Evolutionary conservation across 2,113 vertebrate species (phyloP), one percentile per base, ranked within the genome.

Genomic region (Amphiprion ocellaris): DNA sequence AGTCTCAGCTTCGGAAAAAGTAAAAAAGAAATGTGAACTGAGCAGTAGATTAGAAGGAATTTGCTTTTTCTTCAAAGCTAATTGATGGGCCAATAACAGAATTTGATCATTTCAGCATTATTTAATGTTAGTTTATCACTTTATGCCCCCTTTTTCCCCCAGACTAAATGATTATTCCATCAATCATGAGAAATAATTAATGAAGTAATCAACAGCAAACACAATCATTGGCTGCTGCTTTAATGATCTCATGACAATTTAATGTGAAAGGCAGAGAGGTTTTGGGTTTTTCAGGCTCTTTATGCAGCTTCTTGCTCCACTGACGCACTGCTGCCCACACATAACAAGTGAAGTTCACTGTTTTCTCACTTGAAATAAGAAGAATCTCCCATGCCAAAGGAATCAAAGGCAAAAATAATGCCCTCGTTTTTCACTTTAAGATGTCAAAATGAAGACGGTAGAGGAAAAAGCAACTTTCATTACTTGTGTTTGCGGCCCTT

Each of bases 401-500:
- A 63, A 78, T 75, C 77, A 83, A 83, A 85, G 37, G n/a, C 14
- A 55, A 74, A 26, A 55, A 79, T 28, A 9, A 15, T 10, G 9
- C 47, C 62, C 78, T 83, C 71, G 58, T 86, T 49, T 77, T 63
- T 46, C 62, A 69, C 44, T 75, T 74, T 12, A 49, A 64, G 46
- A 53, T 69, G 41, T 49, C 70, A 37, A 69, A 76, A 76, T 78
- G 49, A 41, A 74, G 33, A 19, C 58, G 50, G 46, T 14, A 63
- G 26, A 58, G 56, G 9, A 58, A 78, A 71, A 67, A 10, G 37
- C 26, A 21, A 37, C 63, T 70, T 63, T 74, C 19, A 54, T 49
- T 70, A 16, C 21, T 49, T 60, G 54, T 73, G 46, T 83, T 54
- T 50, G 65, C 26, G 8, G 16, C 28, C 26, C 72, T 87, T 85